A percentile compares a stretch with the other conserved stretches of the same genome.
Evolutionary conservation across 2,888 invertebrate genomes (phyloP).

Genomic region (Sphaerophoria rueppellii): DNA sequence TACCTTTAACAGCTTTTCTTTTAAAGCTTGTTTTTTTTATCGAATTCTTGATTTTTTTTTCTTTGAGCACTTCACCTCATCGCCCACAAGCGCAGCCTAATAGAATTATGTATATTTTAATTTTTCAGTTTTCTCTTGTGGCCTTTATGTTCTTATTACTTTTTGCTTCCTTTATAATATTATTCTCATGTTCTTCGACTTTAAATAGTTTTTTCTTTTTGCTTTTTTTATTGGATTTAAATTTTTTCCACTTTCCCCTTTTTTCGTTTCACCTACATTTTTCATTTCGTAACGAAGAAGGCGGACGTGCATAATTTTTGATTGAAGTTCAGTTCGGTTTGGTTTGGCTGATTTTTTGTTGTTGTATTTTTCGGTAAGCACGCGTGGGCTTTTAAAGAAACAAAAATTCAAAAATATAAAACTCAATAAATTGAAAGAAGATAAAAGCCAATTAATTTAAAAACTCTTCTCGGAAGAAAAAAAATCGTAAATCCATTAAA

Average conservation of each 20-base stretch:
- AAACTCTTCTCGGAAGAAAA: background rate
- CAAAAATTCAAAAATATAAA: background rate
- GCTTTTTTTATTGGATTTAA: conserved; percentile 50
- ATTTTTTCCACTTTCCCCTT: background rate
- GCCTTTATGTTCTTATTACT: conserved; percentile 46
- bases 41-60: too few species aligned
- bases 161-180: conserved; percentile 38
- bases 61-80: conserved; percentile 5
- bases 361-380: background rate
- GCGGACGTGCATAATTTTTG: conserved; percentile 15
- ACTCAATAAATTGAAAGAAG: conserved; percentile 4
- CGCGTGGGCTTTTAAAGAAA: background rate
- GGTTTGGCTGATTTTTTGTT: background rate
- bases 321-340: conserved; percentile 20
- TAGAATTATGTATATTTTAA: conserved; percentile 45
- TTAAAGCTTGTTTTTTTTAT: background rate
- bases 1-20: background rate
- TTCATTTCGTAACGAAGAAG: conserved; percentile 7
- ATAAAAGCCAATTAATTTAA: conserved; percentile 15
- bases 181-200: conserved; percentile 20
- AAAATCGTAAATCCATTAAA: background rate
- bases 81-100: conserved; percentile 18
- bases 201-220: conserved; percentile 67
- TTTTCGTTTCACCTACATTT: conserved; percentile 4
- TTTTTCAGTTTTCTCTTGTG: conserved; percentile 29